These are phyloP conservation scores for Delphinus delphis DNA, from an alignment of 2,113 vertebrate genomes.

Conservation along the genomic window DNA sequence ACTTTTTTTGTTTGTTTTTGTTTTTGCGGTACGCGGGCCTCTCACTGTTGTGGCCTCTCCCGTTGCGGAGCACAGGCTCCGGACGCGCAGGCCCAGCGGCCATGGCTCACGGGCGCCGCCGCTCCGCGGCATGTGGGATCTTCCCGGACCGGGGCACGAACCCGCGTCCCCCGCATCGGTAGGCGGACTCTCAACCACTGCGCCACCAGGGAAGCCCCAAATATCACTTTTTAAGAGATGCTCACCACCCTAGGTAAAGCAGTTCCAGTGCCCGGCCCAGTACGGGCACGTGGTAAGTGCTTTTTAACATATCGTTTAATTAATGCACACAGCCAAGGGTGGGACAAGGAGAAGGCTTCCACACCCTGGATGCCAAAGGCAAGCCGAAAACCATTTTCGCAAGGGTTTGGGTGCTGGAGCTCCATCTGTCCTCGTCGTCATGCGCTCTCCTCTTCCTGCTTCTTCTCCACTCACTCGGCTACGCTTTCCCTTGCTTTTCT, in stretches of 20 bases:
- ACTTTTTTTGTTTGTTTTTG: neutral
- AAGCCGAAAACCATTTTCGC: neutral
- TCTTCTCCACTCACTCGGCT: neutral
- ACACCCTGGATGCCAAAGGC: neutral
- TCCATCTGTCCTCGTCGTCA: fast-evolving
- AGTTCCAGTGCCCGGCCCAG: neutral
- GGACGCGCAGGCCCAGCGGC: no score
- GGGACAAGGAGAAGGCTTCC: neutral
- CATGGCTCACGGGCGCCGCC: no score
- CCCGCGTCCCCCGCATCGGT: no score
- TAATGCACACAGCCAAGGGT: neutral
- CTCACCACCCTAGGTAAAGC: neutral
- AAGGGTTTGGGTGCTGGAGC: neutral
- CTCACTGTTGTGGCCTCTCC: no score
- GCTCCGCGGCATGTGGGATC: no score
- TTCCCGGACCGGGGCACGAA: no score
- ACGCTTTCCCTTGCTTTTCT: neutral
- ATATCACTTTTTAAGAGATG: neutral
- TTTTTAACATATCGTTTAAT: neutral
- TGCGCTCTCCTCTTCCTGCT: no score
- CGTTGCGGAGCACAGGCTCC: no score
- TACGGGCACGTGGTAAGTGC: fast-evolving
- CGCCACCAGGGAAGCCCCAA: neutral
- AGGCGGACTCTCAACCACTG: no score
- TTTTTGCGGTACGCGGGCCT: no score